phyloP scores from a whole-genome alignment of 2,113 vertebrate species.

The Eptatretus burgeri region DNA sequence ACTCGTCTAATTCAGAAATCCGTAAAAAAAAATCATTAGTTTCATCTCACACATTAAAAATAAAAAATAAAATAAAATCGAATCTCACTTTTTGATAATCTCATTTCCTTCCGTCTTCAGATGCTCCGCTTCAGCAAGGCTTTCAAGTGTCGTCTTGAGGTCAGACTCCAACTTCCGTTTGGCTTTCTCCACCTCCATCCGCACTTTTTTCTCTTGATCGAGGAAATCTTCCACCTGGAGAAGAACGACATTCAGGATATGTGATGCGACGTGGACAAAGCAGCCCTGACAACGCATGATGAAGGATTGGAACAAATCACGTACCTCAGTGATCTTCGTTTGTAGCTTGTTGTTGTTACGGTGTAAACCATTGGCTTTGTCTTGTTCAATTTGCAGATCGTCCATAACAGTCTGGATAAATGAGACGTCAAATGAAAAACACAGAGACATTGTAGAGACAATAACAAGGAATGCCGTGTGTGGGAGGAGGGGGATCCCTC shows the following conservation, averaged over 20 bases:
- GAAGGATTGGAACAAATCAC: background rate
- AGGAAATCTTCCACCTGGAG: conserved; percentile 18
- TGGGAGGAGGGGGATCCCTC: conserved; percentile 9
- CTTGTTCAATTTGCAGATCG: conserved; percentile 16
- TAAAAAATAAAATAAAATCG: background rate
- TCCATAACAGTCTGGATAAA: conserved; percentile 15
- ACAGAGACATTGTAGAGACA: too few relatives aligned
- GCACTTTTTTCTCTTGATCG: conserved; percentile 25
- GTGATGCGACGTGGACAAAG: background rate
- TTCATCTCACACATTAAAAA: too few relatives aligned
- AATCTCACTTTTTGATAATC: conserved; percentile 19
- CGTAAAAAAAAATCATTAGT: background rate
- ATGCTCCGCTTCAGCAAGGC: conserved; percentile 20
- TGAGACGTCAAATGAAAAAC: too few relatives aligned
- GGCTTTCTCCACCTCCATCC: conserved; percentile 20
- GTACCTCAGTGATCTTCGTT: conserved; percentile 10
- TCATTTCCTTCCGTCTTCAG: conserved; percentile 21
- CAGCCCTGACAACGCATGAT: background rate
- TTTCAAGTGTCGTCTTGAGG: conserved; percentile 20
- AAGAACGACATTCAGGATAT: background rate
- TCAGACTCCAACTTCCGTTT: conserved; percentile 19
- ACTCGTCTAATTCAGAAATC: background rate
- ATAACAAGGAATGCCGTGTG: background rate
- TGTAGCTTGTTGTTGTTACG: conserved; percentile 14
- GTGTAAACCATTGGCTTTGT: conserved; percentile 13